Conservation (phyloP, 2,888 invertebrate species). For the Dilophus febrilis region DNA sequence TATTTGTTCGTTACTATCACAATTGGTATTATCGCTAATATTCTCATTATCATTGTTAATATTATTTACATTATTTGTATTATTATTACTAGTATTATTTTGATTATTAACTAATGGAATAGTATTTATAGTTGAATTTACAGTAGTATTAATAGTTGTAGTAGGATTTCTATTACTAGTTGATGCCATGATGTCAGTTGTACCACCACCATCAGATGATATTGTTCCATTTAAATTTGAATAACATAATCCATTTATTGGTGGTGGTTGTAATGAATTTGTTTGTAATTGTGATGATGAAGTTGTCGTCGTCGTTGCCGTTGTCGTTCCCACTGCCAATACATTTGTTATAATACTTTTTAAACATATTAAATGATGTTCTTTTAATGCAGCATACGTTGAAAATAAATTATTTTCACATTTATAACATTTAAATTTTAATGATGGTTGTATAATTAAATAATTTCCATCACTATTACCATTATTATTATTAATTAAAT, state of each 20-base stretch:
- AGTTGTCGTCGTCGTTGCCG: too few relatives aligned
- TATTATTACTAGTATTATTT: background rate
- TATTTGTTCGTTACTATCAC: slow-evolving; percentile 3
- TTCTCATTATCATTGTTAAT: background rate
- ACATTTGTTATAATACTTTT: slow-evolving; percentile 13
- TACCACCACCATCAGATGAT: background rate
- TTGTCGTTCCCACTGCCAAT: background rate
- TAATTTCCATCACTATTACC: slow-evolving; percentile 48
- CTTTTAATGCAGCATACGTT: slow-evolving; percentile 46
- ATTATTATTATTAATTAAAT: slow-evolving; percentile 24
- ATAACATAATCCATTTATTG: too few relatives aligned
- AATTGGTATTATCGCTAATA: background rate
- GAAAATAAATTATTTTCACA: slow-evolving; percentile 52
- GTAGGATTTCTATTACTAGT: background rate
- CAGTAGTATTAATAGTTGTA: background rate
- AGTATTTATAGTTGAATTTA: background rate
- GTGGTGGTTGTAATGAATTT: too few relatives aligned
- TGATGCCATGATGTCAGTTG: background rate
- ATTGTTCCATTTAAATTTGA: background rate
- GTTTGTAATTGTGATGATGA: too few relatives aligned
- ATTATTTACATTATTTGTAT: background rate
- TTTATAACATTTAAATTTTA: slow-evolving; percentile 56
- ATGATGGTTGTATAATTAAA: slow-evolving; percentile 50
- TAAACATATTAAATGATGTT: slow-evolving; percentile 47
- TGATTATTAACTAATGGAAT: background rate